These are phyloP conservation scores for Montipora sp. DNA, from an alignment of 64 coral and sea anemone genomes.

Conservation along the genomic window DNA sequence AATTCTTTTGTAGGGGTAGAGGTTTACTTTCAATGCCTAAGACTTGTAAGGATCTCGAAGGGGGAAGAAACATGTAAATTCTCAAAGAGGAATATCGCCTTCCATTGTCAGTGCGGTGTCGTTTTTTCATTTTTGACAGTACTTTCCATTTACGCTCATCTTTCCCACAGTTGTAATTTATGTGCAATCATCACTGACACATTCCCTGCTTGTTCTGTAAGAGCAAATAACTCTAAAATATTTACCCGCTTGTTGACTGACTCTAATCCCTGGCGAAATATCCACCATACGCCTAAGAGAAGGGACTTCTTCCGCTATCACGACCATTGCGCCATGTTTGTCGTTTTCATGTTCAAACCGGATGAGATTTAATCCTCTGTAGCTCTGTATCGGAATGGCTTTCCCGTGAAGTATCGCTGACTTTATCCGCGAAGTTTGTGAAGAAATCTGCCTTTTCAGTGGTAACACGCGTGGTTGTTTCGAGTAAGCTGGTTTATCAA, in stretches of 20 bases:
- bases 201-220: conserved; percentile 15
- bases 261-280: neutral
- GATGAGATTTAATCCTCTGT: conserved; percentile 7
- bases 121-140: too few relatives aligned
- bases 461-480: neutral
- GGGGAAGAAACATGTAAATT: too few relatives aligned
- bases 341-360: conserved; percentile 10
- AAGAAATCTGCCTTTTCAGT: neutral
- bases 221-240: conserved; percentile 25
- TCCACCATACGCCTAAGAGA: neutral
- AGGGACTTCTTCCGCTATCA: conserved; percentile 24
- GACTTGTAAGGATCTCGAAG: too few relatives aligned
- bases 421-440: conserved; percentile 5
- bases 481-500: neutral
- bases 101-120: too few relatives aligned
- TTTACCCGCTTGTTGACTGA: conserved; percentile 32
- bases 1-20: too few relatives aligned
- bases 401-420: conserved; percentile 20
- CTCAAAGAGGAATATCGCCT: too few relatives aligned
- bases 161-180: too few relatives aligned
- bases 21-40: too few relatives aligned
- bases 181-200: neutral
- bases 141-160: neutral
- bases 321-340: neutral
- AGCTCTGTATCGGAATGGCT: conserved; percentile 32